phyloP scores from a whole-genome alignment of 2,888 invertebrate species.

The Schizaphis graminum region DNA sequence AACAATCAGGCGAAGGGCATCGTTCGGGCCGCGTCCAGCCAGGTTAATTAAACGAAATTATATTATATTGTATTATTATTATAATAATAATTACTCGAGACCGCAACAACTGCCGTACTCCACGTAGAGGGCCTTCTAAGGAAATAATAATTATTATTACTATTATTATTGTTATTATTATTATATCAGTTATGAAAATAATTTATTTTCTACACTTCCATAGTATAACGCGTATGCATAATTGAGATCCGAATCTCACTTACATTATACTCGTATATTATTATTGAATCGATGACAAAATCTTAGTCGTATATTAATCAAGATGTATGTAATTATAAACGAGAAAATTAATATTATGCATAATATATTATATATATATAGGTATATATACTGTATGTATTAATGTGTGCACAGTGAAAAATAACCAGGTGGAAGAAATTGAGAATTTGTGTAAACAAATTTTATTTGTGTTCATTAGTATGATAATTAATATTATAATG shows the following conservation, averaged over 20 bases:
- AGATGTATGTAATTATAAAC: background rate
- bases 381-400: background rate
- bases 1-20: conserved; percentile 62
- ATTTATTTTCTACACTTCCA: background rate
- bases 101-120: background rate
- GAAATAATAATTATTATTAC: background rate
- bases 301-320: background rate
- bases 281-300: background rate
- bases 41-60: conserved; percentile 40
- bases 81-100: conserved; percentile 22
- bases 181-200: background rate
- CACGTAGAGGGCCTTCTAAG: background rate
- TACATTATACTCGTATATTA: background rate
- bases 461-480: too few species aligned
- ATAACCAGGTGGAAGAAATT: background rate
- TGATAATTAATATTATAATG: too few species aligned
- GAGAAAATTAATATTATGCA: background rate
- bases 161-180: background rate
- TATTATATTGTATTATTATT: background rate
- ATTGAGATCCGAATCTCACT: background rate
- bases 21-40: background rate
- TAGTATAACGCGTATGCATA: background rate
- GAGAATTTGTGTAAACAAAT: background rate
- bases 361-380: background rate
- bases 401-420: background rate